Evolutionary conservation across 2,113 vertebrate genomes (phyloP).

Genomic region (Gallinago jamesoni): DNA sequence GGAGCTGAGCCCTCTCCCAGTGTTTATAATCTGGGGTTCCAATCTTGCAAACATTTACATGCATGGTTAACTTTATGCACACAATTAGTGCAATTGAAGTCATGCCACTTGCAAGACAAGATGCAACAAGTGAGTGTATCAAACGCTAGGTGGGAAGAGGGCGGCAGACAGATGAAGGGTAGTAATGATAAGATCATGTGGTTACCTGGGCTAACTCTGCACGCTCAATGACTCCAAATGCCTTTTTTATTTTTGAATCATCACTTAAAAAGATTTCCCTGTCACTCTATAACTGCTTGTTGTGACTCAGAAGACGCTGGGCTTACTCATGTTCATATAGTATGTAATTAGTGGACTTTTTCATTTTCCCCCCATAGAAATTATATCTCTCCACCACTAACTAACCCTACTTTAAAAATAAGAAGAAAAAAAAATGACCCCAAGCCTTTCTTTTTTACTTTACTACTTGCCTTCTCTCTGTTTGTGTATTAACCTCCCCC

Average conservation of each 20-base stretch:
- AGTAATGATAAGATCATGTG: slow-evolving; percentile 69
- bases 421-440: not conserved
- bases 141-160: slow-evolving; percentile 68
- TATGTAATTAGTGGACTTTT: slow-evolving; percentile 56
- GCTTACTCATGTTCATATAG: slow-evolving; percentile 19
- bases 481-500: slow-evolving; percentile 51
- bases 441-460: slow-evolving; percentile 50
- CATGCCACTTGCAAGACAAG: slow-evolving; percentile 71
- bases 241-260: slow-evolving; percentile 67
- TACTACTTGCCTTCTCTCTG: slow-evolving; percentile 22
- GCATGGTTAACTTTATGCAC: slow-evolving; percentile 69
- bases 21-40: slow-evolving; percentile 63
- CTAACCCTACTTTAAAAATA: slow-evolving; percentile 21
- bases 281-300: slow-evolving; percentile 49
- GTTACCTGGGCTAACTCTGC: slow-evolving; percentile 69
- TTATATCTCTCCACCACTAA: not conserved
- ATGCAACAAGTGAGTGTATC: slow-evolving; percentile 71
- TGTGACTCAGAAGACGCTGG: slow-evolving; percentile 63
- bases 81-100: slow-evolving; percentile 71
- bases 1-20: slow-evolving; percentile 50
- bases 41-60: slow-evolving; percentile 69
- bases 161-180: slow-evolving; percentile 72
- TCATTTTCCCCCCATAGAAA: slow-evolving; percentile 31
- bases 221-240: slow-evolving; percentile 65
- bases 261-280: slow-evolving; percentile 58